Evolutionary conservation across 2,113 vertebrate genomes (phyloP).

Genomic region (Sylvicapra grimmia): DNA sequence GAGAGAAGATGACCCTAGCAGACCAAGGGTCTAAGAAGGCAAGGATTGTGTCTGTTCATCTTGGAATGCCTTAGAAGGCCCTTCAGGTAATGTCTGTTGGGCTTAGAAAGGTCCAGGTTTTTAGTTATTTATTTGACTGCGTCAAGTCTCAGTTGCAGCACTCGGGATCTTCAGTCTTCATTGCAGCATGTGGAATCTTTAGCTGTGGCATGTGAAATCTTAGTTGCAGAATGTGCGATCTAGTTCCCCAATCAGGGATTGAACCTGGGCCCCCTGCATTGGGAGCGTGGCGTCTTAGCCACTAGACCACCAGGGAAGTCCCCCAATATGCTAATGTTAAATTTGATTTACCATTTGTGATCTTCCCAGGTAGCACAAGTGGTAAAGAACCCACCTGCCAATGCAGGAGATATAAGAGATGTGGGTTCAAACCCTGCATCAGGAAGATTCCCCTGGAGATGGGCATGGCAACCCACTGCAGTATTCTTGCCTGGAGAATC

Average conservation of each 20-base stretch:
- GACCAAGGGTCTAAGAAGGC: not conserved
- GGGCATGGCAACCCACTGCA: not conserved
- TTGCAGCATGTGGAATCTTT: not conserved
- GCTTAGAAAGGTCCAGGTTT: not conserved
- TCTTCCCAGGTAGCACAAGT: not conserved
- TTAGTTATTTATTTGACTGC: not conserved
- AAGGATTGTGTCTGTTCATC: not conserved
- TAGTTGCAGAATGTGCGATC: not conserved
- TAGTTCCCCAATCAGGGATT: not conserved
- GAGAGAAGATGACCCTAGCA: not conserved
- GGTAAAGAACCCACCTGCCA: not conserved
- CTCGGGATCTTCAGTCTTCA: not conserved
- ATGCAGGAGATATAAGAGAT: not conserved
- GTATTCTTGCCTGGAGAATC: not conserved
- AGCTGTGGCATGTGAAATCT: not conserved
- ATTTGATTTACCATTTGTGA: not conserved
- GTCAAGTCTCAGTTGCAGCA: not conserved
- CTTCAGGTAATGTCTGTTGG: not conserved
- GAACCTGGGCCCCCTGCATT: not conserved
- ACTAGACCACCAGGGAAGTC: not conserved
- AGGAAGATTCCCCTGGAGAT: not conserved
- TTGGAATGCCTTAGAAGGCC: not conserved
- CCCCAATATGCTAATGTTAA: not conserved
- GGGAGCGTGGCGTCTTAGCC: not conserved
- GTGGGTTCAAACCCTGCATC: not conserved